Evolutionary conservation across 2,888 invertebrate species (phyloP), one percentile per base, ranked within the genome.

Genomic region (Anticlea derivata): DNA sequence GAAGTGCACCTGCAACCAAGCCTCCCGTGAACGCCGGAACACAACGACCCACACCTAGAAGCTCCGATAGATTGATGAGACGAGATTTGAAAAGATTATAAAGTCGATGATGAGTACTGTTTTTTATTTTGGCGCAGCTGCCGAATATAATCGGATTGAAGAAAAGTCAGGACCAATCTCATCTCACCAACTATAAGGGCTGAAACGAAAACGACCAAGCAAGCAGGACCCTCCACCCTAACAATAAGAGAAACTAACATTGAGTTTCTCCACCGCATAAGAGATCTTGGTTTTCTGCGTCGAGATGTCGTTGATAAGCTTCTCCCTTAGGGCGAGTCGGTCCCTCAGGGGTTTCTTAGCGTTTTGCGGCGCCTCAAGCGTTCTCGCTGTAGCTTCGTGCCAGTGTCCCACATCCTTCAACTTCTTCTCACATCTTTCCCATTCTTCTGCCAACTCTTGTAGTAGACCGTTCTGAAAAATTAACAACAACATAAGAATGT

Each of bases 401-500:
- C 98, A 98, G 61, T 92, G 92, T 54, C 94, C 94, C 34, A 96
- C 96, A 66, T 98, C 98, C 80, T 96, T 96, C 80, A 98, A 93
- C 83, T 98, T 98, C 80, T 94, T 95, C 84, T 98, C 98, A 85
- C 97, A 98, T 82, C 98, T 96, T 78, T 98, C 97, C 97, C 98
- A 98, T 90, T 98, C 98, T 79, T 98, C 97, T 37, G 96, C 95
- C 43, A 97, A 94, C 87, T 98, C 98, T 92, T 96, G 96, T 53
- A 98, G 92, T 65, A 97, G 87, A 34, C 96, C 95, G 77, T 96
- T 95, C 97, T 97, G 84, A 57, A 92, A 92, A 61, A 62, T 58
- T 35, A 51, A 58, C 49, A 49, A 54, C 40, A 48, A 8, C 7
- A 17, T 61, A 38, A 60, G 26, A 26, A 26, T 7, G 23, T n/a